A percentile compares a stretch with the other conserved stretches of the same genome.
Conservation (phyloP, 2,113 vertebrate species). For the Ptilorrhoa leucosticta region DNA sequence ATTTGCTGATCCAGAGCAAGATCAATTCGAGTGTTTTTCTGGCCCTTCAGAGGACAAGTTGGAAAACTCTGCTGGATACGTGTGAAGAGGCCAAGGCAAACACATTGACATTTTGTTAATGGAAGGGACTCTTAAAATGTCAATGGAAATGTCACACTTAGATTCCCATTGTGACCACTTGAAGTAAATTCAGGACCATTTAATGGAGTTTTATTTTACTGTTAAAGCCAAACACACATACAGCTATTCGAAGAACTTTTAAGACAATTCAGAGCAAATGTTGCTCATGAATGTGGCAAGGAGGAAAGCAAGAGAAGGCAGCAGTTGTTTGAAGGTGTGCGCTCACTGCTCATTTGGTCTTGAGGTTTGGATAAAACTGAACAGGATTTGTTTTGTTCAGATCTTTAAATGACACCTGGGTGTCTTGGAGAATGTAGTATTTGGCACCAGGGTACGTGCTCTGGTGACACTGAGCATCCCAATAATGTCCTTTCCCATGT, state of each 20-base stretch:
- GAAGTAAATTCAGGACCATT: constrained; percentile 14
- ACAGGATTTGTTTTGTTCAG: not conserved
- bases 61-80: not conserved
- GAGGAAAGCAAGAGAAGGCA: not conserved
- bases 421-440: not conserved
- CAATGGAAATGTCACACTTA: constrained; percentile 17
- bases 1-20: not conserved
- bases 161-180: constrained; percentile 13
- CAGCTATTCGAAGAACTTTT: not conserved
- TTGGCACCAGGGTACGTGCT: fast-evolving
- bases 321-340: not conserved
- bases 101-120: constrained; percentile 33
- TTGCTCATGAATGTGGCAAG: not conserved
- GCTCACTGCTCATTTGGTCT: not conserved
- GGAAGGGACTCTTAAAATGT: constrained; percentile 27
- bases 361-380: not conserved
- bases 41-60: not conserved
- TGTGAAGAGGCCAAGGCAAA: constrained; percentile 12
- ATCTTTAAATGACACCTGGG: not conserved
- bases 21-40: not conserved
- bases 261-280: not conserved
- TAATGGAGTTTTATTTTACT: not conserved
- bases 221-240: not conserved
- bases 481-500: not conserved
- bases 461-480: not conserved